Evolutionary conservation across 2,888 invertebrate species (phyloP).

Genomic region (Ormyrus labotus): DNA sequence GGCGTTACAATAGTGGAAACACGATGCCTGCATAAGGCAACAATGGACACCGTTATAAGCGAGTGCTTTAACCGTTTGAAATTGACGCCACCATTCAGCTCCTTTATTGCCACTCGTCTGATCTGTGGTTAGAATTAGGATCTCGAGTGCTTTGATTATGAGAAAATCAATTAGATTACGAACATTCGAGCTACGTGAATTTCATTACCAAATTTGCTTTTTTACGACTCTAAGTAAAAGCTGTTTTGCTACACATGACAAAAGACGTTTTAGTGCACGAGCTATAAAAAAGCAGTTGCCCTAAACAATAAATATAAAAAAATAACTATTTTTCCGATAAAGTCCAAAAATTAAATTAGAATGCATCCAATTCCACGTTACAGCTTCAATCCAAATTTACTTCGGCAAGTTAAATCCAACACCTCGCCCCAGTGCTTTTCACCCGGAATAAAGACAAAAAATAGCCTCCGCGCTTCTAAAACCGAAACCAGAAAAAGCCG

Average conservation of each 20-base stretch:
- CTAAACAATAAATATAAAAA: no score
- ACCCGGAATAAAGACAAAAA: neutral
- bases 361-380: no score
- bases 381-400: no score
- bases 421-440: neutral
- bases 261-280: no score
- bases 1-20: constrained; percentile 36
- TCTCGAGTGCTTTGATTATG: neutral
- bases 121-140: constrained; percentile 6
- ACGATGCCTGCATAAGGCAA: constrained; percentile 29
- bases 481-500: neutral
- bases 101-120: constrained; percentile 28
- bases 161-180: no score
- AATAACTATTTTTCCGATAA: no score
- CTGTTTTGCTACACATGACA: no score
- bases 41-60: constrained; percentile 44
- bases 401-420: neutral
- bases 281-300: no score
- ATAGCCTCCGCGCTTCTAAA: neutral
- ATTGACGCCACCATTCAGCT: constrained; percentile 38
- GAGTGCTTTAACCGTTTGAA: constrained; percentile 40
- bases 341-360: no score
- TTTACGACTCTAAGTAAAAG: no score
- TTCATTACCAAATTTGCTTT: no score
- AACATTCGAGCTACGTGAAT: no score